phyloP scores from a whole-genome alignment of 2,113 vertebrate genomes.

The Xiphorhynchus elegans region DNA sequence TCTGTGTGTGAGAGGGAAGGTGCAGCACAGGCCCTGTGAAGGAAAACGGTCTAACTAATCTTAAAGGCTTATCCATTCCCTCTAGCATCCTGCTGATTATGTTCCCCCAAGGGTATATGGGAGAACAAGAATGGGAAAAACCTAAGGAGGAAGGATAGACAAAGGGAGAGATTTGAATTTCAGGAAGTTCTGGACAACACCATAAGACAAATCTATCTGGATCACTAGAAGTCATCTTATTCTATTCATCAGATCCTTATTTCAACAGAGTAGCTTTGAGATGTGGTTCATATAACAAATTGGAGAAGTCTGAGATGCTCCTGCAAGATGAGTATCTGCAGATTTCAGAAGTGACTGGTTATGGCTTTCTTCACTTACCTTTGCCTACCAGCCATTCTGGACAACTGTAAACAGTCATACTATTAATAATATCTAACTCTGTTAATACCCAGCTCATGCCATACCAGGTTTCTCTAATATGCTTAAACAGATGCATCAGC shows the following conservation, averaged over 20 bases:
- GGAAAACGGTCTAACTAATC: neutral
- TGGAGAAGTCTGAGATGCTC: neutral
- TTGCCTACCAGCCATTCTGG: neutral
- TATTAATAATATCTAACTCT: neutral
- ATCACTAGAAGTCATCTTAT: neutral
- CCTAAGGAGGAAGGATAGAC: neutral
- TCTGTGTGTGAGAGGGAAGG: neutral
- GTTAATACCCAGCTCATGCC: neutral
- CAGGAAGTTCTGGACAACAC: neutral
- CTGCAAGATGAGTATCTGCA: neutral
- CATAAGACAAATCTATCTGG: neutral
- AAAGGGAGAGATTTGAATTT: neutral
- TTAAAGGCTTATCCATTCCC: neutral
- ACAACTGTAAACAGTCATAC: neutral
- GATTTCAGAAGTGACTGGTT: neutral
- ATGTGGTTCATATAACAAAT: neutral
- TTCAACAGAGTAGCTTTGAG: neutral
- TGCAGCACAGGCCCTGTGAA: accelerated
- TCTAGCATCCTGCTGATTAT: neutral
- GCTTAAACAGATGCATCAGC: neutral
- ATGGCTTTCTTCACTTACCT: neutral
- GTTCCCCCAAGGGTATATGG: neutral
- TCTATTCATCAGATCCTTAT: neutral
- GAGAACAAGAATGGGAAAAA: neutral
- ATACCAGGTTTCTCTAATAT: neutral